phyloP scores from a whole-genome alignment of 2,113 vertebrate genomes.

The Herpailurus yagouaroundi region DNA sequence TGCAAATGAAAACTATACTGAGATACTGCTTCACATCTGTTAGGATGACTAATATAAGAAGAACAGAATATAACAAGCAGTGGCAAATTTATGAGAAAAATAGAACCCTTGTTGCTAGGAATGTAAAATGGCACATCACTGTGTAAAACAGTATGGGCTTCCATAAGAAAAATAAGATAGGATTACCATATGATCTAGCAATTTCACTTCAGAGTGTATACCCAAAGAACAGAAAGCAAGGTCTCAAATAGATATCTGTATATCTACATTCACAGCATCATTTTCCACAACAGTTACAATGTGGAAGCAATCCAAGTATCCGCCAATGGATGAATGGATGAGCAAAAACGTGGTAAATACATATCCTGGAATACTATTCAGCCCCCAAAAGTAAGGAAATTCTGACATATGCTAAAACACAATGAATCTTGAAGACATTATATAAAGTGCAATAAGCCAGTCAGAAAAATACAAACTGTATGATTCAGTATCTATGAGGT shows the following conservation, averaged over 20 bases:
- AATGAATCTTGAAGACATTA: not conserved
- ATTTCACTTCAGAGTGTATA: not conserved
- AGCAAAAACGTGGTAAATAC: not conserved
- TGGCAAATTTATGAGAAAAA: not conserved
- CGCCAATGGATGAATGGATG: not conserved
- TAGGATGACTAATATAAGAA: not conserved
- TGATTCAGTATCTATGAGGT: not conserved
- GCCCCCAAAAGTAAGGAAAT: not conserved
- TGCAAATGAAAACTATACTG: not conserved
- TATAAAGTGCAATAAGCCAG: not conserved
- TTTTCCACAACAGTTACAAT: not conserved
- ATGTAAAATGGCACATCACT: not conserved
- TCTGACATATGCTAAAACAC: not conserved
- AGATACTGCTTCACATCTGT: not conserved
- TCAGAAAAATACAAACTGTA: not conserved
- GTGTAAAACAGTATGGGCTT: not conserved
- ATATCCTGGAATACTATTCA: not conserved
- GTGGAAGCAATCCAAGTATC: not conserved
- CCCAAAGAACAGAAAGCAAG: not conserved
- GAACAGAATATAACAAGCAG: not conserved
- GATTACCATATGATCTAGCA: not conserved
- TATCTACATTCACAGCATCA: not conserved
- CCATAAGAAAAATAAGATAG: not conserved
- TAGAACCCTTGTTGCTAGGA: not conserved
- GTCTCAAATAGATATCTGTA: not conserved